phyloP scores from a whole-genome alignment of 2,113 vertebrate genomes.

The Oplegnathus fasciatus region DNA sequence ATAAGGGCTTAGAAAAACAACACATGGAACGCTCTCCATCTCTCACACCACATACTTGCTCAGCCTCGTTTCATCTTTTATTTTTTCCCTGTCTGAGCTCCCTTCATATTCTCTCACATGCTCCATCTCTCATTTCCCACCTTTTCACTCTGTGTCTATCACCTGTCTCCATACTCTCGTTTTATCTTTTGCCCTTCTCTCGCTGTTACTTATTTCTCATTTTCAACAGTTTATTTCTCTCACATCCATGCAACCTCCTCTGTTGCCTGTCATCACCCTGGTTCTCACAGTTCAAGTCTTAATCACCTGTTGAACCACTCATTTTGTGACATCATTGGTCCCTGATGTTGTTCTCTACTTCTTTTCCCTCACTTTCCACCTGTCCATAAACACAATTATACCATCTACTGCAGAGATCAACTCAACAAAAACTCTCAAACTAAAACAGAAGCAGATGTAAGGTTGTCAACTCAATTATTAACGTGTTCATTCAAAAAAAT shows the following conservation, averaged over 20 bases:
- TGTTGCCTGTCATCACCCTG: constrained; percentile 27
- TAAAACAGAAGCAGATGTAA: background rate
- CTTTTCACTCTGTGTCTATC: constrained; percentile 23
- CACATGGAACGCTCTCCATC: constrained; percentile 31
- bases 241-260: background rate
- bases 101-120: constrained; percentile 41
- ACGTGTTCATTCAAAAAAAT: constrained; percentile 5
- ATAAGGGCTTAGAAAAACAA: constrained; percentile 39
- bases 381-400: background rate
- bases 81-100: constrained; percentile 20
- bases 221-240: constrained; percentile 5
- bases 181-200: constrained; percentile 23
- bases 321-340: background rate
- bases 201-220: background rate
- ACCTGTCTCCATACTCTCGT: constrained; percentile 32
- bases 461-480: background rate
- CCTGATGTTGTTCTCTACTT: constrained; percentile 1
- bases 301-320: background rate
- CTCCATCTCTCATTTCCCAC: constrained; percentile 34
- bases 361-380: background rate
- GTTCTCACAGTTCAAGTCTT: constrained; percentile 18
- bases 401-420: background rate
- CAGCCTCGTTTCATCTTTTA: constrained; percentile 45
- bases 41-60: constrained; percentile 22
- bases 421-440: background rate